Conservation (phyloP, 2,113 vertebrate species). For the Carassius auratus region DNA sequence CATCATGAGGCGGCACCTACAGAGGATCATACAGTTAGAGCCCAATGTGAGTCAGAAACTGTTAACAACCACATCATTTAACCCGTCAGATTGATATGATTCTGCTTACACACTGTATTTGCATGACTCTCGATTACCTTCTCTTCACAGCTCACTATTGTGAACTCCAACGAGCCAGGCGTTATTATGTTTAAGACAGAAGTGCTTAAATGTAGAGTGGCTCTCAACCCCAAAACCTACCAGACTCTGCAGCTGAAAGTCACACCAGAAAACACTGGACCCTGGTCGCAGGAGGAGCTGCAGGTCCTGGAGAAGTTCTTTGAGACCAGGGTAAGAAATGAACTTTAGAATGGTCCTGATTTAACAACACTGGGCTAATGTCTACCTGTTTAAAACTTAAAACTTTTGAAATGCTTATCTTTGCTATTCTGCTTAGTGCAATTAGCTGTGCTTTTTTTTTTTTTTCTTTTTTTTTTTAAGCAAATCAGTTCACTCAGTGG, state of each 20-base stretch:
- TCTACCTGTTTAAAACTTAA: not conserved
- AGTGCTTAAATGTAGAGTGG: constrained; percentile 94
- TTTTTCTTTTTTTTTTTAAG: not conserved
- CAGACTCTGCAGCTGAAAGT: constrained; percentile 98
- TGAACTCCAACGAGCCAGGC: constrained; percentile 96
- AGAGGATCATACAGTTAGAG: constrained; percentile 98
- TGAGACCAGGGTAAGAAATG: constrained; percentile 87
- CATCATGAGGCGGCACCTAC: constrained; percentile 97
- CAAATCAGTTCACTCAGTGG: not conserved
- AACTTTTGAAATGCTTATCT: not conserved
- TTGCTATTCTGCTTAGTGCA: not conserved
- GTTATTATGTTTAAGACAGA: constrained; percentile 99
- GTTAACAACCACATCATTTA: not conserved
- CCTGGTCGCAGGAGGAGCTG: constrained; percentile 96
- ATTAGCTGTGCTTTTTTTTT: not conserved
- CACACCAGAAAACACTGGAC: constrained; percentile 93
- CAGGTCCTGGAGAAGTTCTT: constrained; percentile 98
- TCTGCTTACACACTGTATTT: not conserved
- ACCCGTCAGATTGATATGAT: not conserved
- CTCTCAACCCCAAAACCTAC: constrained; percentile 96
- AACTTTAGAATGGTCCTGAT: not conserved
- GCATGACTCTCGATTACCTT: not conserved
- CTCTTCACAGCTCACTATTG: constrained; percentile 85
- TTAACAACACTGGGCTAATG: not conserved
- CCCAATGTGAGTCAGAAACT: constrained; percentile 64